Evolutionary conservation across 2,888 invertebrate genomes (phyloP).

Genomic region (Rotaria macrura): DNA sequence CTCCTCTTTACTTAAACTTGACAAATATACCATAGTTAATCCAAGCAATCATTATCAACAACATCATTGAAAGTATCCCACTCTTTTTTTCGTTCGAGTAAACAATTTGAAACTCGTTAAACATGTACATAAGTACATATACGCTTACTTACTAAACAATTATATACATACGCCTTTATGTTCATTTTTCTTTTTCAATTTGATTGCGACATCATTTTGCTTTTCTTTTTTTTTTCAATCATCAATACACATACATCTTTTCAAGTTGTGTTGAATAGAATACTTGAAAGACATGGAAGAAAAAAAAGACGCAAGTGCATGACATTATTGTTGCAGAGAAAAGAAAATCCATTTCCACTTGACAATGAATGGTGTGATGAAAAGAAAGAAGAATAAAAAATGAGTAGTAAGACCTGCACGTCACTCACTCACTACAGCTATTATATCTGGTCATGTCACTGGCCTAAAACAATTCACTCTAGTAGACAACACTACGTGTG

Average conservation of each 20-base stretch:
- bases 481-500: neutral
- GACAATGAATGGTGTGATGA: neutral
- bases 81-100: neutral
- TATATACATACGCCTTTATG: neutral
- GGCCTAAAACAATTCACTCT: neutral
- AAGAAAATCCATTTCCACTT: neutral
- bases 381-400: neutral
- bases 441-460: conserved; percentile 2
- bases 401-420: neutral
- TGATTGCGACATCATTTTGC: neutral
- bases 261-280: neutral
- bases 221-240: neutral
- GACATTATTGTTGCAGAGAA: neutral
- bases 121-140: neutral
- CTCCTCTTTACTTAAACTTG: neutral
- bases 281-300: neutral
- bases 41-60: conserved; percentile 8
- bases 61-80: neutral
- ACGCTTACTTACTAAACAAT: neutral
- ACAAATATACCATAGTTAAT: conserved; percentile 1
- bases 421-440: neutral
- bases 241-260: neutral
- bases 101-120: conserved; percentile 12
- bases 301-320: neutral
- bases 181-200: neutral